Evolutionary conservation across 2,888 invertebrate genomes (phyloP).

Genomic region (Rotaria macrura): DNA sequence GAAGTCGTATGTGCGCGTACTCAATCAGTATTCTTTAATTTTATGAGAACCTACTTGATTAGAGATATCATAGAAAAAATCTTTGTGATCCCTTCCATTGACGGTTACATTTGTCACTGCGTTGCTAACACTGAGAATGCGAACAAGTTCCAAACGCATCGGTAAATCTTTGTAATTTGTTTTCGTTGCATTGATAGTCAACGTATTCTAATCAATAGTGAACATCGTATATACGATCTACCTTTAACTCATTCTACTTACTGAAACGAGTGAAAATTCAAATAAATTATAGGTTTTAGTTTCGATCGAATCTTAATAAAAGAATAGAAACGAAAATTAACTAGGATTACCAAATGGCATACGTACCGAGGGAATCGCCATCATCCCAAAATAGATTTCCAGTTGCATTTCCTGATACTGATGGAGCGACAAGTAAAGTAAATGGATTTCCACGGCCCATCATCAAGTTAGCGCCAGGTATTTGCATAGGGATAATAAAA

Average conservation of each 20-base stretch:
- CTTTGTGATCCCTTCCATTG: constrained; percentile 13
- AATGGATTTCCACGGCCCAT: constrained; percentile 10
- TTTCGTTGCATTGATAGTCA: not conserved
- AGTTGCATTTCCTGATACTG: no score
- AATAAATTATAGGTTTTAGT: constrained; percentile 1
- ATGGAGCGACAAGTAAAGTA: no score
- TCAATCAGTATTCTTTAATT: no score
- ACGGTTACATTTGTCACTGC: not conserved
- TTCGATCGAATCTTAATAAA: constrained; percentile 6
- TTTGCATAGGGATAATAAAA: constrained; percentile 39
- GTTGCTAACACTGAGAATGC: constrained; percentile 18
- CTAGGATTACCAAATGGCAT: constrained; percentile 40
- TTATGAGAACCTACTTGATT: not conserved
- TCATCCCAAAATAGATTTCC: constrained; percentile 61
- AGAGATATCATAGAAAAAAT: constrained; percentile 22
- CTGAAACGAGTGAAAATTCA: not conserved
- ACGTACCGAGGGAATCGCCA: constrained; percentile 58
- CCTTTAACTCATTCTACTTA: not conserved
- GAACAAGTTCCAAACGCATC: not conserved
- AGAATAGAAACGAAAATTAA: no score
- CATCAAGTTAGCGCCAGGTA: constrained; percentile 13
- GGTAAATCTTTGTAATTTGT: not conserved
- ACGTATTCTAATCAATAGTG: not conserved
- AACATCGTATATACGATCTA: no score
- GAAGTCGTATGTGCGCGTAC: no score